Evolutionary conservation across 2,113 vertebrate genomes (phyloP).

Genomic region (Malurus elegans): DNA sequence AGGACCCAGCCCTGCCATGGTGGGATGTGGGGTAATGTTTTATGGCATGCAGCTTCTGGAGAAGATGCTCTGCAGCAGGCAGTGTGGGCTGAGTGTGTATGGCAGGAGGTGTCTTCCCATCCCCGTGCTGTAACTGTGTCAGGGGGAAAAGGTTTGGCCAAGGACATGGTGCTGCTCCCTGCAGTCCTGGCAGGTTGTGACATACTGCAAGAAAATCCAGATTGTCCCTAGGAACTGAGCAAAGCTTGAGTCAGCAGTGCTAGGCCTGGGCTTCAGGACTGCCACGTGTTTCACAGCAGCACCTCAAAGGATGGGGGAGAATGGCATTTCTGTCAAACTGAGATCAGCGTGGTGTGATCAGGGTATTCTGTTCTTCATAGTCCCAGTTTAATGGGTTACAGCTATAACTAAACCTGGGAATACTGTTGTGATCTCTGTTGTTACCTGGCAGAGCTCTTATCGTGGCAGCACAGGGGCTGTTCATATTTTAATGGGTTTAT

Average conservation of each 20-base stretch:
- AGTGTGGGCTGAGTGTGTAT: background rate
- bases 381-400: background rate
- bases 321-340: background rate
- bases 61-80: background rate
- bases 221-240: background rate
- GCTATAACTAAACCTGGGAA: background rate
- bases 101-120: background rate
- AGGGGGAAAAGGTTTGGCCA: background rate
- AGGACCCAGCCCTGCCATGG: background rate
- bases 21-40: background rate
- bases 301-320: background rate
- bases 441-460: conserved; percentile 34
- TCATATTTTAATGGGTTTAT: conserved; percentile 53
- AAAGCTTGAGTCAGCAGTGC: background rate
- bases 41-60: fast-evolving
- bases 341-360: background rate
- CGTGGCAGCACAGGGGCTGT: background rate
- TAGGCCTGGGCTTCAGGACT: background rate
- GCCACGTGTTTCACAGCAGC: background rate
- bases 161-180: background rate
- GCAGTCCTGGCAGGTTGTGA: background rate
- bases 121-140: background rate
- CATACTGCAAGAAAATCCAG: background rate
- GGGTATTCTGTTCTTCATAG: background rate
- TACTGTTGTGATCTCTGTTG: background rate